These are phyloP conservation scores for Xestia rhomboidea DNA, from an alignment of 2,888 invertebrate species.

Conservation along the genomic window DNA sequence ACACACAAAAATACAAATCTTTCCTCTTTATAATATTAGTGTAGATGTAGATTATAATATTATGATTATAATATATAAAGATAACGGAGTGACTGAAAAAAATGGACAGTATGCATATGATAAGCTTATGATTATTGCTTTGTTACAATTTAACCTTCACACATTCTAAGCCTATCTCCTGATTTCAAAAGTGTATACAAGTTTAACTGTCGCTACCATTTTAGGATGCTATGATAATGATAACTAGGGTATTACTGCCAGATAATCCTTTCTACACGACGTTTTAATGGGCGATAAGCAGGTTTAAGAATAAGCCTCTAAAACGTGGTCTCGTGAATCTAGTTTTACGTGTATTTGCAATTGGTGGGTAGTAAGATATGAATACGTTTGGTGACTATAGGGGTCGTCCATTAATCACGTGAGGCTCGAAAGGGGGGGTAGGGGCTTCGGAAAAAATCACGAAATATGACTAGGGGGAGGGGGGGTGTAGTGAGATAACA, in stretches of 20 bases:
- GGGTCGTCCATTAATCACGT: too few species aligned
- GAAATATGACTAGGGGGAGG: too few species aligned
- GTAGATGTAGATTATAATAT: too few species aligned
- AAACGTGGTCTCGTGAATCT: conserved; percentile 28
- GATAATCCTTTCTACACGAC: conserved; percentile 64
- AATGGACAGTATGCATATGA: too few species aligned
- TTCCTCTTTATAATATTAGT: too few species aligned
- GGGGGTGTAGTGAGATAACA: too few species aligned
- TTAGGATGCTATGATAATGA: conserved; percentile 55
- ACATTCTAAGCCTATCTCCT: conserved; percentile 32
- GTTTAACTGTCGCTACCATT: conserved; percentile 49
- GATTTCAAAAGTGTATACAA: conserved; percentile 58
- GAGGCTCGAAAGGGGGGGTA: too few species aligned
- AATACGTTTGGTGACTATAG: neutral
- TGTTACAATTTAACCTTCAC: conserved; percentile 40
- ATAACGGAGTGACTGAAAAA: too few species aligned
- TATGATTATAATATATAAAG: too few species aligned
- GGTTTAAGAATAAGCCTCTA: conserved; percentile 50
- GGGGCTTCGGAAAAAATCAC: too few species aligned
- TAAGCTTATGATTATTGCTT: conserved; percentile 1
- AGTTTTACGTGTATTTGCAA: conserved; percentile 21
- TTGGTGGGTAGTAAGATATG: neutral
- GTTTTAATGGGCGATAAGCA: conserved; percentile 57
- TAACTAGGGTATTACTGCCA: conserved; percentile 51
- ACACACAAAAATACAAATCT: too few species aligned